Evolutionary conservation across 1,140 invertebrate species (phyloP), one percentile per base, ranked within the genome.

Genomic region (Eupristina koningsbergeri): DNA sequence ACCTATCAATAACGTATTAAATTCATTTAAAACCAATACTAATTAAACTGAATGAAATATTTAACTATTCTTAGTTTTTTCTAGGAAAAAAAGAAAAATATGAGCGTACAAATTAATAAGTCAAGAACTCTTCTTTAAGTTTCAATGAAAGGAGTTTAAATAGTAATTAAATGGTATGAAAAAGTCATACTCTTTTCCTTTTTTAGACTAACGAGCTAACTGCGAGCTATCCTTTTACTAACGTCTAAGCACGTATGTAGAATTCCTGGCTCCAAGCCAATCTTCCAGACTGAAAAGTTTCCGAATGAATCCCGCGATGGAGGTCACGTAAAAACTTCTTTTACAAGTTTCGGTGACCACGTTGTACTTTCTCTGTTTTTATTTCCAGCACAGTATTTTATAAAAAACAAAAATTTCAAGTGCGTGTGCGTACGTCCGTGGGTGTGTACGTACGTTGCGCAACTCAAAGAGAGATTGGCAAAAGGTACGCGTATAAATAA

Each of bases 131-230:
- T 36, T 11, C 34, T 67, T 67, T 67, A 39, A 9, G 22, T 67
- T 67, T 67, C 17, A 17, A 67, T 13, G 17, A 15, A 19, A 6
- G 1, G 31, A 67, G 31, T 67, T 67, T 50, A 26, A 71, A 31
- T 22, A 41, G 81, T 78, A 78, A 83, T 83, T 83, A 83, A 78
- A 83, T 58, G 75, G 63, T 47, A 78, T 78, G 77, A 78, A 83
- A 77, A 82, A 75, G 41, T 67, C 58, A 67, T 53, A 67, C 63
- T 15, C 63, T 29, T 47, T 36, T 36, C 15, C 50, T 45, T 13
- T 67, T 73, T 41, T 5, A 9, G 17, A 45, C 45, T 81, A 81
- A 82, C 53, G 58, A 76, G 50, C 71, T 67, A 76, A 81, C 81
- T 45, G 61, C 81, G 45, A 41, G 69, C 58, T 58, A 81, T 81